Percentiles rank a stretch among this genome's conserved stretches.
Evolutionary conservation across 2,888 invertebrate genomes (phyloP).

Genomic region (Bellardia pandia): DNA sequence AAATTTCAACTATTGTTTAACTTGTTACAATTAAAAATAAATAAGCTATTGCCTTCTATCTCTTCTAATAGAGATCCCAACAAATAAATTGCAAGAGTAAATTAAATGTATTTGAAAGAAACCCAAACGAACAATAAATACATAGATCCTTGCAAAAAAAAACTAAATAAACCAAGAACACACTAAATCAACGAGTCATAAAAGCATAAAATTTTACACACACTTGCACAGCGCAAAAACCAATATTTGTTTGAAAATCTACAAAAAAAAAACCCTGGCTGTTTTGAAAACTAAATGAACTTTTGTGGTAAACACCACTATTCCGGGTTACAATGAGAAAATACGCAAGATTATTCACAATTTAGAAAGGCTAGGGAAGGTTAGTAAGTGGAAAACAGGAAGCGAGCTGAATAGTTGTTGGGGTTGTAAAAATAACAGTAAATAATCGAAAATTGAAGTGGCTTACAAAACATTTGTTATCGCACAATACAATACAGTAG

Average conservation of each 20-base stretch:
- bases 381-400: not conserved
- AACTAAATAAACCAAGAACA: slow-evolving; percentile 30
- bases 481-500: not conserved
- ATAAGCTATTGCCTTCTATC: too few relatives aligned
- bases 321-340: slow-evolving; percentile 6
- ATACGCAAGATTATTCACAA: slow-evolving; percentile 17
- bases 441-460: slow-evolving; percentile 48
- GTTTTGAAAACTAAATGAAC: slow-evolving; percentile 66
- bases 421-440: not conserved
- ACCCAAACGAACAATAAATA: not conserved
- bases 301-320: slow-evolving; percentile 52
- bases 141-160: not conserved
- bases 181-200: slow-evolving; percentile 50
- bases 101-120: slow-evolving; percentile 28
- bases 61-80: too few relatives aligned
- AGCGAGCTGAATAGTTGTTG: not conserved
- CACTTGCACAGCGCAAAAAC: not conserved
- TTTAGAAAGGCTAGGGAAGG: not conserved
- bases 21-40: too few relatives aligned
- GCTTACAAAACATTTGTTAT: slow-evolving; percentile 23
- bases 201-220: slow-evolving; percentile 33
- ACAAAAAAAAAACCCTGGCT: slow-evolving; percentile 22
- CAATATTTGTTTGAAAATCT: slow-evolving; percentile 40
- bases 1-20: too few relatives aligned
- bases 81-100: slow-evolving; percentile 38